Evolutionary conservation across 2,888 invertebrate genomes (phyloP), one percentile per base, ranked within the genome.

Genomic region (Polymixis lichenea): DNA sequence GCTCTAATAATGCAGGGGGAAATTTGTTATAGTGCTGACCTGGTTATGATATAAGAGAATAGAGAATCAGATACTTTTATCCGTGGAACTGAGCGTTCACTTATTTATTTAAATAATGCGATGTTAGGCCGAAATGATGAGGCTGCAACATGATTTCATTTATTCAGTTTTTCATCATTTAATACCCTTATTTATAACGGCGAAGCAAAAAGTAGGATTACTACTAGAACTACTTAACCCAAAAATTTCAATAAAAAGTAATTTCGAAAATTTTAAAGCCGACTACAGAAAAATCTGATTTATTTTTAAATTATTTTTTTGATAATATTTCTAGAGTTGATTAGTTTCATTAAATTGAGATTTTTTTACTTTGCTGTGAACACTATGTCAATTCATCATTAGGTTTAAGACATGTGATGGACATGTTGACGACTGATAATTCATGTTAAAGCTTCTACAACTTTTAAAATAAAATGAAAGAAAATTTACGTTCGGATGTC

Each of bases 1-100:
- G 32, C 65, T 66, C 69, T 77, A 74, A 80, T 80, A 84, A 80
- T 80, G 61, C 62, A 83, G 43, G 17, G 55, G 55, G 22, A 72
- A 80, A 80, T 83, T 77, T 84, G 77, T 80, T 60, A 66, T 72
- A 58, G 15, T 49, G 51, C 65, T 69, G 61, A 74, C 77, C 84
- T 38, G 43, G 71, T 69, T 80, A 66, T 74, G 66, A 72, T 72
- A 56, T 65, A 65, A 66, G 53, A 71, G 70, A 74, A 78, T 66
- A 72, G 58, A 19, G 58, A 51, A 73, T 68, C 55, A 74, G 62
- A 9, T 55, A 38, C 25, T 38, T 46, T 43, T 60, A 49, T 69
- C 60, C 11, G 13, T n/a, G 68, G 11, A 64, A 64, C 43, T 56
- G 53, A 67, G 62, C 2, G 55, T 46, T 80, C 56, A 66, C 22